These are phyloP conservation scores for Pocillopora damicornis DNA, from an alignment of 64 coral and sea anemone species.

Conservation along the genomic window DNA sequence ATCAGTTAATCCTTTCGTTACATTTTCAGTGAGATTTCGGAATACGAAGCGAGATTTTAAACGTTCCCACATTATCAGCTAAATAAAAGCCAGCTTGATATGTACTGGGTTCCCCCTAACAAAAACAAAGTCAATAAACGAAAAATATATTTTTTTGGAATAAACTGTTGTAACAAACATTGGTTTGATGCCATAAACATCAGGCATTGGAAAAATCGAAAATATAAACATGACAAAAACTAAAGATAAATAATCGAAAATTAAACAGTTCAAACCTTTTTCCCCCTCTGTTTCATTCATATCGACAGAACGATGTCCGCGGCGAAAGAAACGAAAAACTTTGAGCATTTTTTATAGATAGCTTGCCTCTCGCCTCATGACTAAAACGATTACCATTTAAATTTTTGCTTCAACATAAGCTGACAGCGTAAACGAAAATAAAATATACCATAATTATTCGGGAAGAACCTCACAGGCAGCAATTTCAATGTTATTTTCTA, in stretches of 20 bases:
- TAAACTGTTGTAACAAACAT: constrained; percentile 1
- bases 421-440: constrained; percentile 1
- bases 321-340: constrained; percentile 5
- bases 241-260: background rate
- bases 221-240: background rate
- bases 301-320: background rate
- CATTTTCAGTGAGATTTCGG: background rate
- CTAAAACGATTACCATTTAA: background rate
- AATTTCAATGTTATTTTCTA: constrained; percentile 23
- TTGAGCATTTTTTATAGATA: background rate
- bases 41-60: background rate
- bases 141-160: background rate
- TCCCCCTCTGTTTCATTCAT: background rate
- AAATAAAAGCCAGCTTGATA: background rate
- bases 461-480: background rate
- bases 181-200: background rate
- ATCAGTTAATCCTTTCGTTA: background rate
- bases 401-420: background rate
- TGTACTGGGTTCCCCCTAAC: background rate
- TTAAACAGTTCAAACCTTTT: background rate
- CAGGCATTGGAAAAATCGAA: background rate
- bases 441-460: background rate
- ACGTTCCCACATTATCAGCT: background rate
- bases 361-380: background rate
- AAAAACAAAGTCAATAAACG: background rate